Conservation (phyloP, 2,888 invertebrate species). For the Anaspis maculata region DNA sequence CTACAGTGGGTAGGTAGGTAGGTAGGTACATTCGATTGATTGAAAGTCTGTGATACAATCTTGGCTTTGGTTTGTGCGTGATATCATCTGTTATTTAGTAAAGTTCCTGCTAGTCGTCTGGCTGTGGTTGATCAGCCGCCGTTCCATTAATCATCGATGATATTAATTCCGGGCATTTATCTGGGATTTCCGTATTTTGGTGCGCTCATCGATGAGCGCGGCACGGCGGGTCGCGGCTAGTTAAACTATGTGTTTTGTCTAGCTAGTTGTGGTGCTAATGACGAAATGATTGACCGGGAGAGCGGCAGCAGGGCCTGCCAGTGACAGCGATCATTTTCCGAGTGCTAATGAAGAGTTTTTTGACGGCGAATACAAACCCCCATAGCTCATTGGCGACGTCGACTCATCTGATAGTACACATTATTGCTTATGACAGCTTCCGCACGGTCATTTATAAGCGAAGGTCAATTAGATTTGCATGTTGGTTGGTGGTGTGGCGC, state of each 20-base stretch:
- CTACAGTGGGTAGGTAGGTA: too few relatives aligned
- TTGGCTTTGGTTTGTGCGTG: too few relatives aligned
- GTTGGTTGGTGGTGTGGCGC: too few relatives aligned
- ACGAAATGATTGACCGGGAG: slow-evolving; percentile 39
- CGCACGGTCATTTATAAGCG: slow-evolving; percentile 41
- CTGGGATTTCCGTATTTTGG: slow-evolving; percentile 32
- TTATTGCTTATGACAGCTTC: slow-evolving; percentile 42
- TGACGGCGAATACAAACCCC: slow-evolving; percentile 37
- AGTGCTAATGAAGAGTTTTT: slow-evolving; percentile 44
- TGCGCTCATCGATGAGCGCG: neutral
- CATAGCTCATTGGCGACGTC: slow-evolving; percentile 38
- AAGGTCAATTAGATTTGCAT: slow-evolving; percentile 43
- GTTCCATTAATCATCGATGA: slow-evolving; percentile 37
- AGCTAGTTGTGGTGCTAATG: slow-evolving; percentile 29
- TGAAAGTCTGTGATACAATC: too few relatives aligned
- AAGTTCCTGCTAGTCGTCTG: slow-evolving; percentile 27
- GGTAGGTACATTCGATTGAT: too few relatives aligned
- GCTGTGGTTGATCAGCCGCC: slow-evolving; percentile 25
- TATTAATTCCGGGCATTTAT: slow-evolving; percentile 37
- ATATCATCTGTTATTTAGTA: slow-evolving; percentile 23
- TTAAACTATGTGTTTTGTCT: slow-evolving; percentile 28
- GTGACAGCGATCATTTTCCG: slow-evolving; percentile 42
- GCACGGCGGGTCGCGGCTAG: too few relatives aligned
- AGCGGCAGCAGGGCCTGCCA: slow-evolving; percentile 33
- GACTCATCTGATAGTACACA: slow-evolving; percentile 39